Evolutionary conservation across 2,113 vertebrate genomes (phyloP).

Genomic region (Noctilio leporinus): DNA sequence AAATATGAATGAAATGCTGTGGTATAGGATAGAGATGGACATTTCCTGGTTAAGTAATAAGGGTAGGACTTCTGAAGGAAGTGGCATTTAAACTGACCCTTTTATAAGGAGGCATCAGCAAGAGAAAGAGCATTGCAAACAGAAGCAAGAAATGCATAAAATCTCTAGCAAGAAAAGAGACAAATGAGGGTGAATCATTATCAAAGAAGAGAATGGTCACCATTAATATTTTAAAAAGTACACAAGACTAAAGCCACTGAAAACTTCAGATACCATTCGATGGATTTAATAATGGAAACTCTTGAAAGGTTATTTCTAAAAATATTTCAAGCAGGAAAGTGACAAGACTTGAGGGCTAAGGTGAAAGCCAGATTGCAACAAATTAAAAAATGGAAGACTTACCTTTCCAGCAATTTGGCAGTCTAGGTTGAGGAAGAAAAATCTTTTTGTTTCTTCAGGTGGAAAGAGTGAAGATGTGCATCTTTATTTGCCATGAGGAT

Average conservation of each 20-base stretch:
- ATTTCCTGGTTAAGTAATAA: not conserved
- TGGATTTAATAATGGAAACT: not conserved
- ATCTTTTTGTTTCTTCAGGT: not conserved
- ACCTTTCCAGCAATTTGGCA: not conserved
- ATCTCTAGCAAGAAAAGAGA: not conserved
- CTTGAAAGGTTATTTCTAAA: not conserved
- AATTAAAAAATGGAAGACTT: not conserved
- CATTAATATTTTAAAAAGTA: not conserved
- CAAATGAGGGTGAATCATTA: not conserved
- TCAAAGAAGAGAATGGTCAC: not conserved
- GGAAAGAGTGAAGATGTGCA: not conserved
- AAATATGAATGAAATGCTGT: not conserved
- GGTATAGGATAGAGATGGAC: not conserved
- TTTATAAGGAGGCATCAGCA: not conserved
- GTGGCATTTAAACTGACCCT: not conserved
- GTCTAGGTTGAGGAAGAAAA: not conserved
- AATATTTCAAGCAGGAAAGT: not conserved
- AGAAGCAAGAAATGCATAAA: not conserved
- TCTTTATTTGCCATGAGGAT: not conserved
- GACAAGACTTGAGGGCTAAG: not conserved
- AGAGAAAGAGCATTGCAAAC: not conserved
- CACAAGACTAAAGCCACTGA: not conserved
- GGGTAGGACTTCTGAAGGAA: not conserved
- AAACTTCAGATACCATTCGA: not conserved
- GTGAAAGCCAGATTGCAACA: not conserved